phyloP scores from a whole-genome alignment of 2,113 vertebrate species.

The Hippocampus mohnikei region DNA sequence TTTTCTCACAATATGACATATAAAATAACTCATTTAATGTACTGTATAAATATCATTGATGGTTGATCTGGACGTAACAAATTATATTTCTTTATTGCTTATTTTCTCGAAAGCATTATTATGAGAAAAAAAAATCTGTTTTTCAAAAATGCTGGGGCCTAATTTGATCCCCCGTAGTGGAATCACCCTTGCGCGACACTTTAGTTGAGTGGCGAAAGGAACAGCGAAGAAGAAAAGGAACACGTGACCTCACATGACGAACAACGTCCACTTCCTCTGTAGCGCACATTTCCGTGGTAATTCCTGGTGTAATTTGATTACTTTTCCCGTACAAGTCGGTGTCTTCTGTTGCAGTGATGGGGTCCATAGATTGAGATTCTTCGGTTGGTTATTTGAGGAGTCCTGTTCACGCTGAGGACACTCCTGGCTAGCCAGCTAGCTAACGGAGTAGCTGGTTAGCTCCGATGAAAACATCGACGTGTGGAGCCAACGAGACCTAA shows the following conservation, averaged over 20 bases:
- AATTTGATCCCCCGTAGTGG: too few species aligned
- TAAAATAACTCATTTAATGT: too few species aligned
- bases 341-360: background rate
- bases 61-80: too few species aligned
- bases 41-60: too few species aligned
- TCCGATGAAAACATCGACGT: background rate
- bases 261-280: too few species aligned
- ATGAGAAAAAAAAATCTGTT: too few species aligned
- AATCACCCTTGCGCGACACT: too few species aligned
- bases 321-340: background rate
- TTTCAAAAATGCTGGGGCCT: too few species aligned
- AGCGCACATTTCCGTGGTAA: too few species aligned
- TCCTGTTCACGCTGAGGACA: background rate
- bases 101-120: too few species aligned
- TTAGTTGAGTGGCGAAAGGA: background rate
- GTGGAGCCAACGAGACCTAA: background rate
- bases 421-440: background rate
- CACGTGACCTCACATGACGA: background rate
- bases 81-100: too few species aligned
- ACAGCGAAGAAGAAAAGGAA: background rate
- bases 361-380: background rate
- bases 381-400: background rate
- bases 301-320: background rate
- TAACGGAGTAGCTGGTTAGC: background rate
- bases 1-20: too few species aligned